Base-by-base conservation (phyloP, 1,140 invertebrate species). In the Araneus ventricosus region DNA sequence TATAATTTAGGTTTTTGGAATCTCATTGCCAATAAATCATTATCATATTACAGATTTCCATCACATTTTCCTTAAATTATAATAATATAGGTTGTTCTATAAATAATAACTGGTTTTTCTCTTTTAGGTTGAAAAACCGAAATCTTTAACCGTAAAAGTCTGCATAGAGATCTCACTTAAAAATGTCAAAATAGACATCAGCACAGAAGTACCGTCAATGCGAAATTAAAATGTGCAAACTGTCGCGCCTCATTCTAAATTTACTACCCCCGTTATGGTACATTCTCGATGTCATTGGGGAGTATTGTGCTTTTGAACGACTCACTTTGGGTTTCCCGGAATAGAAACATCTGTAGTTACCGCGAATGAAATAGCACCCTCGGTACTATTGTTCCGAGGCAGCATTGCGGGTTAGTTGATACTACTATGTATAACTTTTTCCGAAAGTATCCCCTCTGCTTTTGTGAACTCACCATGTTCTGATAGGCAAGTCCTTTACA, bases 301-400 rank as follows among this genome's bases (percentile, higher is more conserved):
- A 30, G 30, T 61, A 90, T 90, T 70, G 70, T 90, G 7, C 27
- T 27, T 30, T 67, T 37, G 70, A 79, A 70, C 67, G 34, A 75
- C 88, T 79, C 88, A 88, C 34, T 70, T 88, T 22, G 27, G 27
- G 45, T 91, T n/a, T 52, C 82, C 90, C n/a, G 90, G 82, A 92
- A 92, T 92, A 92, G 90, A 39, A 92, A 67, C 90, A 92, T 92
- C 90, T 92, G 90, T 39, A 92, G 80, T 57, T 80, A 80, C 45
- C 2, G n/a, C 88, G 39, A 17, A 84, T 84, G 82, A 86, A 92
- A 20, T 75, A 41, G 57, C 70, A 27, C 90, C 82, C 82, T 37
- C 27, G 7, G 52, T 34, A 5, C 61, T 39, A 86, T 92, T 92
- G 90, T 92, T 86, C 39, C n/a, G 22, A 30, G 4, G 30, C 24